Evolutionary conservation across 2,888 invertebrate genomes (phyloP).

Genomic region (Augiades crinisus): DNA sequence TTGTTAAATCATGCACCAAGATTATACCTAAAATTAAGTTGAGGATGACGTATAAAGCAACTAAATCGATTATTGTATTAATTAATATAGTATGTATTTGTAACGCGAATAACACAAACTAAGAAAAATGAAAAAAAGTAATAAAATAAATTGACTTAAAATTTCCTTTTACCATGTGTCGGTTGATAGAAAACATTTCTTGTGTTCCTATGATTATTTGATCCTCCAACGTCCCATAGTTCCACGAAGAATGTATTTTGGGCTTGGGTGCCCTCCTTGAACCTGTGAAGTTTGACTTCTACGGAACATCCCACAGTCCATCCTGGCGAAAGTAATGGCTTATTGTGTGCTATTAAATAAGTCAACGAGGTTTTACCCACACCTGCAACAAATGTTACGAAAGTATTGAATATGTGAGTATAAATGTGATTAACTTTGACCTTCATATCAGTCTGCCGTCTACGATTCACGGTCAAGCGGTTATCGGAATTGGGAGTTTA

Average conservation of each 20-base stretch:
- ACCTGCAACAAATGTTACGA: constrained; percentile 77
- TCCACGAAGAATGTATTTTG: constrained; percentile 96
- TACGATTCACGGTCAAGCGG: too few relatives aligned
- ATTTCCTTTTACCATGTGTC: constrained; percentile 87
- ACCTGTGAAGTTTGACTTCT: constrained; percentile 97
- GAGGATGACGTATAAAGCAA: too few relatives aligned
- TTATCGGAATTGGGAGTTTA: too few relatives aligned
- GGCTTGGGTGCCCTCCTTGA: constrained; percentile 95
- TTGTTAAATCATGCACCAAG: constrained; percentile 97
- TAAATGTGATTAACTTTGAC: too few relatives aligned
- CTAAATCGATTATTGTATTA: too few relatives aligned
- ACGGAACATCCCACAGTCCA: constrained; percentile 99
- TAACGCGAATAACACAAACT: too few relatives aligned
- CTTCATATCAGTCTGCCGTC: too few relatives aligned
- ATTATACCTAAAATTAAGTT: constrained; percentile 86
- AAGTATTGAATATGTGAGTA: too few relatives aligned
- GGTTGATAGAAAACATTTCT: constrained; percentile 96
- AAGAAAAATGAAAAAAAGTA: too few relatives aligned
- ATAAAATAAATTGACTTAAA: too few relatives aligned
- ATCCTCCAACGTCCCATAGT: constrained; percentile 98
- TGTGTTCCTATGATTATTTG: constrained; percentile 95
- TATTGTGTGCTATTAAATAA: constrained; percentile 93
- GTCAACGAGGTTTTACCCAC: constrained; percentile 98
- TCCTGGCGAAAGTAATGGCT: constrained; percentile 91
- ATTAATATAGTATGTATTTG: too few relatives aligned